A percentile compares a stretch with the other conserved stretches of the same genome.
phyloP scores from a whole-genome alignment of 2,888 invertebrate genomes.

The Drosophila paranaensis region DNA sequence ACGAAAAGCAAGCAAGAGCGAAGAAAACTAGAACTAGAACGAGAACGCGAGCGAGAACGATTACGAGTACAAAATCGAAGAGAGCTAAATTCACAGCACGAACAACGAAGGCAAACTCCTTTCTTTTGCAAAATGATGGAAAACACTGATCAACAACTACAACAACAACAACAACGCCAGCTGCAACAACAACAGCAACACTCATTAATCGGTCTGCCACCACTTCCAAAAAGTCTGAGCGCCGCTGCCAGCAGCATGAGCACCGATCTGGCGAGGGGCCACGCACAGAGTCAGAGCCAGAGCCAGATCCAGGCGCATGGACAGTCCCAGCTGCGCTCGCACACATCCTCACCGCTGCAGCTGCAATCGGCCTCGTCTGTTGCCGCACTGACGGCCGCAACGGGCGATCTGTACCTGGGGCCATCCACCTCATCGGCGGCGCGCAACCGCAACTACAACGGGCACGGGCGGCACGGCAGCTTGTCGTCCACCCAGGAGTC shows the following conservation, averaged over 20 bases:
- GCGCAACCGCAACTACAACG: constrained; percentile 68
- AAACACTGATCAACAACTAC: constrained; percentile 59
- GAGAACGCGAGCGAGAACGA: constrained; percentile 23
- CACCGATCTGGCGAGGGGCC: constrained; percentile 4
- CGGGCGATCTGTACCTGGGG: constrained; percentile 75
- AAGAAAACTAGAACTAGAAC: constrained; percentile 13
- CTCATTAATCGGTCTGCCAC: constrained; percentile 88
- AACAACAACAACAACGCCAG: constrained; percentile 36
- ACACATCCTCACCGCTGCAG: constrained; percentile 67
- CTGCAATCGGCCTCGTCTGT: constrained; percentile 49
- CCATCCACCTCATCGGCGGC: constrained; percentile 80
- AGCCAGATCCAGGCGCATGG: not conserved
- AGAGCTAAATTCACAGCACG: constrained; percentile 12
- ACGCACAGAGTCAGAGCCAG: constrained; percentile 18
- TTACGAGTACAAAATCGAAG: constrained; percentile 1
- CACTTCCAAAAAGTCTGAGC: constrained; percentile 94
- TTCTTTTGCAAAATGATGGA: constrained; percentile 65
- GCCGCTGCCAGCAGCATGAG: constrained; percentile 86
- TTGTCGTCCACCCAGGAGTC: constrained; percentile 83
- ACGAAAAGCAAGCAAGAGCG: constrained; percentile 7
- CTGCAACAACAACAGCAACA: constrained; percentile 47
- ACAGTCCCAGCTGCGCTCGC: constrained; percentile 51
- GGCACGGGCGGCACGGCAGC: constrained; percentile 81
- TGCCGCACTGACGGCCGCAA: constrained; percentile 55
- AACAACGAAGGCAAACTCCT: constrained; percentile 6